A percentile compares a stretch with the other conserved stretches of the same genome.
phyloP scores from a whole-genome alignment of 2,797 vertebrate species.

The Furcifer pardalis region DNA sequence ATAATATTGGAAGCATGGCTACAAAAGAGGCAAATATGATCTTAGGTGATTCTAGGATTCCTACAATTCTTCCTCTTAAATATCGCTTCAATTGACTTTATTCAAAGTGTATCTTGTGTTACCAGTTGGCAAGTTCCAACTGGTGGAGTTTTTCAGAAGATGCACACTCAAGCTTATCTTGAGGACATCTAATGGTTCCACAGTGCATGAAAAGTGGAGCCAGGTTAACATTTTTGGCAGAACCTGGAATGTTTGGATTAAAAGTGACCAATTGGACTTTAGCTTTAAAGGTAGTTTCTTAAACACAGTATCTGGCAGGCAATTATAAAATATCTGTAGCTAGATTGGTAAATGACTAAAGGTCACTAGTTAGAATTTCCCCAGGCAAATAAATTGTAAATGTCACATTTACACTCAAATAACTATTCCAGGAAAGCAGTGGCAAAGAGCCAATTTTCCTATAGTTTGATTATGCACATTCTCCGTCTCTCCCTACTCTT shows the following conservation, averaged over 20 bases:
- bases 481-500: not conserved
- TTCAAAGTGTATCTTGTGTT: not conserved
- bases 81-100: not conserved
- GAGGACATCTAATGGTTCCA: not conserved
- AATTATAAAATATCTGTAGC: slow-evolving; percentile 52
- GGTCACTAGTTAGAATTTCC: slow-evolving; percentile 55
- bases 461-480: slow-evolving; percentile 27
- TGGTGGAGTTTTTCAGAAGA: too few species aligned
- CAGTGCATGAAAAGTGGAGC: not conserved
- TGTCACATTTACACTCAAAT: slow-evolving; percentile 62
- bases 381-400: slow-evolving; percentile 53
- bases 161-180: not conserved
- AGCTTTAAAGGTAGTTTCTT: slow-evolving; percentile 2
- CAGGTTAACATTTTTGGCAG: not conserved
- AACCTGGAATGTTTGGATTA: slow-evolving; percentile 7
- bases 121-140: too few species aligned
- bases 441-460: slow-evolving; percentile 18
- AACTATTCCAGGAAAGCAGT: slow-evolving; percentile 44
- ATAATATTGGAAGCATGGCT: not conserved
- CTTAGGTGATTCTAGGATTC: not conserved
- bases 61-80: not conserved
- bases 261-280: slow-evolving; percentile 24
- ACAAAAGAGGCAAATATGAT: not conserved
- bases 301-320: not conserved
- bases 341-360: slow-evolving; percentile 52